phyloP scores from a whole-genome alignment of 2,888 invertebrate genomes.

The Ecdyonurus torrentis region DNA sequence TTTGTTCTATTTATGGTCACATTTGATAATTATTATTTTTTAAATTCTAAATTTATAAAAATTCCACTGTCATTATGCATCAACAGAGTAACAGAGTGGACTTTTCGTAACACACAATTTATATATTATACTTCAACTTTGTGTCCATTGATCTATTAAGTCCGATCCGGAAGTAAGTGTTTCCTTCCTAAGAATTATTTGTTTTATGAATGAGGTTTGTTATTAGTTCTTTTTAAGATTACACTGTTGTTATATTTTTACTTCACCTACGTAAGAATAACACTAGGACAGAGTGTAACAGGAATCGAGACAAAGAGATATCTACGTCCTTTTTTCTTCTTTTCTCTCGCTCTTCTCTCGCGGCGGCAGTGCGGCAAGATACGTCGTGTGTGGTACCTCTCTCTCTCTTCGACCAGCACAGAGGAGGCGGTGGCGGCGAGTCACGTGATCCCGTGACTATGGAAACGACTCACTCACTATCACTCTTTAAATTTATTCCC shows the following conservation, averaged over 20 bases:
- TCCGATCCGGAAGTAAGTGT: too few species aligned
- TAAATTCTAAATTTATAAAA: too few species aligned
- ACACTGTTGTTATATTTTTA: not conserved
- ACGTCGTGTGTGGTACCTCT: not conserved
- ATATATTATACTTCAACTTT: too few species aligned
- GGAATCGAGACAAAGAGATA: not conserved
- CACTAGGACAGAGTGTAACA: not conserved
- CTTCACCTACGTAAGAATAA: not conserved
- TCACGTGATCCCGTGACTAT: constrained; percentile 2
- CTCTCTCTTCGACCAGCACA: not conserved
- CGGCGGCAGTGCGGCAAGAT: not conserved
- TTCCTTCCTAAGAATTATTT: too few species aligned
- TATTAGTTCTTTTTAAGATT: too few species aligned
- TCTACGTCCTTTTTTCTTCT: not conserved
- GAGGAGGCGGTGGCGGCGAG: not conserved
- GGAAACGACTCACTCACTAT: constrained; percentile 2
- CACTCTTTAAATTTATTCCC: not conserved
- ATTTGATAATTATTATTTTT: too few species aligned
- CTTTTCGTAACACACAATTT: too few species aligned
- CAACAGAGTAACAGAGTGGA: too few species aligned
- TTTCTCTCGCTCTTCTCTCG: not conserved
- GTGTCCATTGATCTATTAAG: too few species aligned
- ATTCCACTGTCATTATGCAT: too few species aligned
- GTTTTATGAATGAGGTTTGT: too few species aligned
- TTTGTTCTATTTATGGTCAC: too few species aligned